These are phyloP conservation scores for Drosophila cognata DNA, from an alignment of 2,888 invertebrate species.

Conservation along the genomic window DNA sequence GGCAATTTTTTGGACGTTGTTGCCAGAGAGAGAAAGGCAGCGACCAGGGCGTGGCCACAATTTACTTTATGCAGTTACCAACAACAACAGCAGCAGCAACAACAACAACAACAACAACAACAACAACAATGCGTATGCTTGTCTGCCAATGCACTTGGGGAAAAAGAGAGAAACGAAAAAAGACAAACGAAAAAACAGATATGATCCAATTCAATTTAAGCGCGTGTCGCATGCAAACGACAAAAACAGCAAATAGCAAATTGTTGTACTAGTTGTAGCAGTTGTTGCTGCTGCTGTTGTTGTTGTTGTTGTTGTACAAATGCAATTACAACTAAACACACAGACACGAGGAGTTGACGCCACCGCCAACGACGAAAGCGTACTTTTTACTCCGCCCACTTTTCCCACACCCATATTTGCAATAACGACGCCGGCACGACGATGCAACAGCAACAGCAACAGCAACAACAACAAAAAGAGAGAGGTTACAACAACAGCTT, in stretches of 20 bases:
- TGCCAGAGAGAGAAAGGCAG: conserved; percentile 44
- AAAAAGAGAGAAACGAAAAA: conserved; percentile 4
- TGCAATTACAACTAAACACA: conserved; percentile 74
- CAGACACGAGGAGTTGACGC: conserved; percentile 56
- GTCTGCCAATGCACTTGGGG: conserved; percentile 27
- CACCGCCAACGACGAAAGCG: conserved; percentile 58
- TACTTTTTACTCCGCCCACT: conserved; percentile 76
- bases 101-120: not conserved
- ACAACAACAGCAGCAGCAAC: conserved; percentile 7
- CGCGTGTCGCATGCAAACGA: conserved; percentile 68
- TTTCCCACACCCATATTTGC: conserved; percentile 77
- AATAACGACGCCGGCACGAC: conserved; percentile 60
- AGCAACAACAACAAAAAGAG: conserved; percentile 32
- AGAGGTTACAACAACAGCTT: conserved; percentile 40
- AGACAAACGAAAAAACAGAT: conserved; percentile 38
- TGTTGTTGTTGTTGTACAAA: conserved; percentile 58
- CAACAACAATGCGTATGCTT: conserved; percentile 34
- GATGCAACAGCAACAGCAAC: conserved; percentile 19
- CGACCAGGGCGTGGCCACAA: conserved; percentile 52
- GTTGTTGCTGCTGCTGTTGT: conserved; percentile 18
- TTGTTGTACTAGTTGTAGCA: conserved; percentile 31
- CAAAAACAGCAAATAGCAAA: conserved; percentile 49
- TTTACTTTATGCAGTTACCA: conserved; percentile 33
- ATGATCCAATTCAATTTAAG: conserved; percentile 74
- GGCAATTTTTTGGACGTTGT: conserved; percentile 14